These are phyloP conservation scores for Hermaeophaga mercurialis DNA, from an alignment of 2,888 invertebrate species.

Conservation along the genomic window DNA sequence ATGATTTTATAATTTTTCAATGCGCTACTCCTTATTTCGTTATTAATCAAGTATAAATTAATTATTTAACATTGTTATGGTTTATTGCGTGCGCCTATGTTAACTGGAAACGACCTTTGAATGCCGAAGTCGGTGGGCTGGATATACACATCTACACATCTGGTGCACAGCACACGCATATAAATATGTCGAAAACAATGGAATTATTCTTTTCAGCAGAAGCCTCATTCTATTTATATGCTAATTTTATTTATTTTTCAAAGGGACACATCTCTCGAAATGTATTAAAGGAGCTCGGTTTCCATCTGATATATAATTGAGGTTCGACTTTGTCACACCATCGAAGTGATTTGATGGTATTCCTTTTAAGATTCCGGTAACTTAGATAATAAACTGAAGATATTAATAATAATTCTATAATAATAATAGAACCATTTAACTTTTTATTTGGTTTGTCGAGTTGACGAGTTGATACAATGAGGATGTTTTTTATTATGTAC, in stretches of 20 bases:
- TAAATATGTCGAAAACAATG: constrained; percentile 37
- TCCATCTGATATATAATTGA: background rate
- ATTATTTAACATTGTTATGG: constrained; percentile 18
- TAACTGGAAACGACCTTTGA: constrained; percentile 39
- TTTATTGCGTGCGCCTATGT: constrained; percentile 25
- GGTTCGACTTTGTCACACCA: background rate
- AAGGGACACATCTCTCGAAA: constrained; percentile 7
- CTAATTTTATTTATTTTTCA: constrained; percentile 23
- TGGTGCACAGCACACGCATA: constrained; percentile 31
- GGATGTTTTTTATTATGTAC: too few species aligned
- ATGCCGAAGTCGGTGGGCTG: constrained; percentile 37
- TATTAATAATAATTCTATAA: too few species aligned
- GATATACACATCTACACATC: constrained; percentile 39
- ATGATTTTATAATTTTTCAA: too few species aligned
- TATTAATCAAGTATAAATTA: constrained; percentile 17
- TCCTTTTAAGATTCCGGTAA: constrained; percentile 5
- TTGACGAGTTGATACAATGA: too few species aligned
- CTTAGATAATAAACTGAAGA: too few species aligned
- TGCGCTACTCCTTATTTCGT: too few species aligned
- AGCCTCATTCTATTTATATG: constrained; percentile 19
- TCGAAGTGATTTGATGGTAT: background rate
- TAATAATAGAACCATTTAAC: too few species aligned
- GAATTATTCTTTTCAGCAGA: constrained; percentile 31
- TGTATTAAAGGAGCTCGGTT: constrained; percentile 13
- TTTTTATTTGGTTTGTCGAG: too few species aligned